Conservation (phyloP, 1,140 invertebrate genomes). For the Zophobas atratus region DNA sequence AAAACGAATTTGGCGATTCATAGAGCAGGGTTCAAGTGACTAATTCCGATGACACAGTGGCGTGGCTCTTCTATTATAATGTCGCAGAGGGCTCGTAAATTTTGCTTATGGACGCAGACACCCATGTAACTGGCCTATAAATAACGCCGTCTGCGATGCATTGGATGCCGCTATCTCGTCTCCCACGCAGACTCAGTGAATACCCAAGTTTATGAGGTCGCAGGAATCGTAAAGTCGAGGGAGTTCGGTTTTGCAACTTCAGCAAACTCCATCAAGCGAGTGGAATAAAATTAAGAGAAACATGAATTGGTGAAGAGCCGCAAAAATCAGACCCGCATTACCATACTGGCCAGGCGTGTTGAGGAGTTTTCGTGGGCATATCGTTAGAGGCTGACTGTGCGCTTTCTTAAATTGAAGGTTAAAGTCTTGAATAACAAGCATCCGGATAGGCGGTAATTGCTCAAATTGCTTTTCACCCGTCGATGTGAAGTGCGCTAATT, state of each 20-base stretch:
- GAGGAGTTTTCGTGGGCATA: conserved; percentile 6
- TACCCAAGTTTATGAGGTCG: conserved; percentile 28
- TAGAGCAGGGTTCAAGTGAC: too few species aligned
- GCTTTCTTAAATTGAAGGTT: conserved; percentile 29
- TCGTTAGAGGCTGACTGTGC: conserved; percentile 31
- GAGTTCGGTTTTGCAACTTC: conserved; percentile 32
- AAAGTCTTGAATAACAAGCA: conserved; percentile 15
- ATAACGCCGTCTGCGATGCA: conserved; percentile 37
- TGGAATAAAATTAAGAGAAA: conserved; percentile 19
- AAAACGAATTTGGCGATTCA: too few species aligned
- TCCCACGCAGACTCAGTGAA: conserved; percentile 25
- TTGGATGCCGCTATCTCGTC: conserved; percentile 32
- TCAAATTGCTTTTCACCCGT: conserved; percentile 1
- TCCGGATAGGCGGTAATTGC: conserved; percentile 20
- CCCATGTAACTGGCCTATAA: conserved; percentile 28
- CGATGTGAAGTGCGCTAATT: conserved; percentile 1
- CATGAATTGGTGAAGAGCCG: conserved; percentile 15
- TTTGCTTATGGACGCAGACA: conserved; percentile 39
- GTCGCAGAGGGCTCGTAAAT: conserved; percentile 9
- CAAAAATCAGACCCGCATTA: conserved; percentile 15
- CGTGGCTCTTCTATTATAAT: neutral
- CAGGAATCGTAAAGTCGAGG: conserved; percentile 24
- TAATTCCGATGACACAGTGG: neutral
- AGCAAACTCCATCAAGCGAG: conserved; percentile 9
- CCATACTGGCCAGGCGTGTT: conserved; percentile 13